Evolutionary conservation across 1,140 invertebrate species (phyloP).

Genomic region (Drosophila setifemur): DNA sequence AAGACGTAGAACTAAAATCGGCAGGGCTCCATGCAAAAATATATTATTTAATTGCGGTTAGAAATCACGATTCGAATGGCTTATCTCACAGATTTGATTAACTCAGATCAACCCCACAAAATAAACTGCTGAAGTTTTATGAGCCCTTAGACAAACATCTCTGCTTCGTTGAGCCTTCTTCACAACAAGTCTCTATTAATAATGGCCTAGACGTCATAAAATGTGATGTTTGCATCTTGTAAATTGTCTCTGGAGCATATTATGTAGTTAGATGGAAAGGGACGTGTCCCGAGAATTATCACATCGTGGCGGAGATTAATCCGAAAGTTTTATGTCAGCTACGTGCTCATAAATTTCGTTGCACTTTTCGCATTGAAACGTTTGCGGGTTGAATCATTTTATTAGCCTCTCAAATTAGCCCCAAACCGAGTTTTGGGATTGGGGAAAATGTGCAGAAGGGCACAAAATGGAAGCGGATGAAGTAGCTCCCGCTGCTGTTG

Average conservation of each 20-base stretch:
- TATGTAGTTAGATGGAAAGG: constrained; percentile 5
- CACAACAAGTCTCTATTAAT: constrained; percentile 57
- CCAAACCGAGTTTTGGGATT: background rate
- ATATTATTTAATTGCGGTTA: too few species aligned
- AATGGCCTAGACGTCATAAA: constrained; percentile 70
- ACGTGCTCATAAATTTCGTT: constrained; percentile 66
- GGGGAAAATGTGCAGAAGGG: too few species aligned
- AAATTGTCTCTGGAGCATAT: constrained; percentile 55
- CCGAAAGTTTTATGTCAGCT: constrained; percentile 64
- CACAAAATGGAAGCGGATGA: background rate
- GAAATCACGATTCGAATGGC: background rate
- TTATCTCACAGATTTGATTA: constrained; percentile 11
- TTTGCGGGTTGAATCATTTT: constrained; percentile 46
- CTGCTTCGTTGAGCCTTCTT: background rate
- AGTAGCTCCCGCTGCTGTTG: too few species aligned
- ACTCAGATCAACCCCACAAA: background rate
- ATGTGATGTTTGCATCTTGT: constrained; percentile 60
- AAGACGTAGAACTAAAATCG: too few species aligned
- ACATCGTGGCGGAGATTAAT: constrained; percentile 33
- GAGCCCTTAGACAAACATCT: background rate
- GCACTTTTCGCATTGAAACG: constrained; percentile 26
- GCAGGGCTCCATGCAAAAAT: too few species aligned
- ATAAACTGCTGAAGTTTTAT: constrained; percentile 23
- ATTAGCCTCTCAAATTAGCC: constrained; percentile 39
- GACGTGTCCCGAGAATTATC: constrained; percentile 56